phyloP scores from a whole-genome alignment of 1,140 invertebrate species.

The Sipha flava region DNA sequence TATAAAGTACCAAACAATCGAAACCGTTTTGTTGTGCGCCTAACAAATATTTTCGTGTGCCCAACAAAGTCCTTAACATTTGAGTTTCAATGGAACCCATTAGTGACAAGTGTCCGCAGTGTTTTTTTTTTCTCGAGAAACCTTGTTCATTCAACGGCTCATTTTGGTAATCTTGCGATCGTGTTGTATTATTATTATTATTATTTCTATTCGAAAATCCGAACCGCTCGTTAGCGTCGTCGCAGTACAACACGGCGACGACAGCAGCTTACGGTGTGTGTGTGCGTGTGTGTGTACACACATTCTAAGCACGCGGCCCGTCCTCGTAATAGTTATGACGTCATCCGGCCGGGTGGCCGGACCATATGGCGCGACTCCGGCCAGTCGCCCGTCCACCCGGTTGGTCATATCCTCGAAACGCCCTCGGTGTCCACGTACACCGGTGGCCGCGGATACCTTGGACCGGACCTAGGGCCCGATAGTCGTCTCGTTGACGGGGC shows the following conservation, averaged over 20 bases:
- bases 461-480: too few species aligned
- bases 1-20: too few species aligned
- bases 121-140: too few species aligned
- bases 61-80: too few species aligned
- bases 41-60: too few species aligned
- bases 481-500: not conserved
- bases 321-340: conserved; percentile 33
- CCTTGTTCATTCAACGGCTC: too few species aligned
- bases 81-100: too few species aligned
- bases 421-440: not conserved
- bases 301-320: conserved; percentile 8
- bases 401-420: not conserved
- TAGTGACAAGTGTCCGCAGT: too few species aligned
- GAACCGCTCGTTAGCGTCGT: not conserved
- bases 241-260: too few species aligned
- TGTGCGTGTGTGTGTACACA: not conserved
- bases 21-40: too few species aligned
- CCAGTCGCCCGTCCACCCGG: not conserved
- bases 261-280: too few species aligned
- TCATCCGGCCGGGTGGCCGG: conserved; percentile 9
- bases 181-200: not conserved
- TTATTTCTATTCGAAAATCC: not conserved
- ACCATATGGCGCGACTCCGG: conserved; percentile 4
- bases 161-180: not conserved
- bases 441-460: not conserved